These are phyloP conservation scores for Colinus virginianus DNA, from an alignment of 2,113 vertebrate genomes.

Conservation along the genomic window DNA sequence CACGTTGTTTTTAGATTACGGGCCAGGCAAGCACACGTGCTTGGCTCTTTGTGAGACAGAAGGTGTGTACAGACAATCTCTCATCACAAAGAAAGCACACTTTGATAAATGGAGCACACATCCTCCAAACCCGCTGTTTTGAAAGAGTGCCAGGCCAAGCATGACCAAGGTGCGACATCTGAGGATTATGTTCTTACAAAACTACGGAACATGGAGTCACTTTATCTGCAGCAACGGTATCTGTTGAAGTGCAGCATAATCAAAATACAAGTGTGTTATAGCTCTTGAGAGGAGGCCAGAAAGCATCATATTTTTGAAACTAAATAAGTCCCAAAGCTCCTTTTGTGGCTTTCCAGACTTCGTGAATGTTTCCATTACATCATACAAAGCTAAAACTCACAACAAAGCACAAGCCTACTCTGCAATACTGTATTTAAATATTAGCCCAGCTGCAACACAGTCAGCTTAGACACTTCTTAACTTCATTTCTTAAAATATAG, in stretches of 20 bases:
- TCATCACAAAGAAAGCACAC: neutral
- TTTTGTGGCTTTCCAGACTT: slow-evolving; percentile 48
- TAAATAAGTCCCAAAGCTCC: neutral
- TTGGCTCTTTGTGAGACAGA: neutral
- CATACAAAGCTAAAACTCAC: slow-evolving; percentile 64
- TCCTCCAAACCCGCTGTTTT: neutral
- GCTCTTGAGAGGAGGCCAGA: neutral
- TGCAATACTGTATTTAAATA: slow-evolving; percentile 74
- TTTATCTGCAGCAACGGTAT: neutral
- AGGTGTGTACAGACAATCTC: neutral
- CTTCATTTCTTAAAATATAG: slow-evolving; percentile 76
- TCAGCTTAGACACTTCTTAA: slow-evolving; percentile 73
- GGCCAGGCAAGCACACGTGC: neutral
- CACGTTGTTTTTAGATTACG: neutral
- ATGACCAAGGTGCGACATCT: accelerated
- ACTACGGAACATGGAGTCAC: neutral
- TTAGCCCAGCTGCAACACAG: slow-evolving; percentile 71
- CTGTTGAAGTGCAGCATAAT: neutral
- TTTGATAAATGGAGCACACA: neutral
- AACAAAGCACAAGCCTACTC: slow-evolving; percentile 63
- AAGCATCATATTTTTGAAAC: neutral
- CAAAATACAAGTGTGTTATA: neutral
- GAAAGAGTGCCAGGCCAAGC: neutral
- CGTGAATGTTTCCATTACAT: slow-evolving; percentile 3
- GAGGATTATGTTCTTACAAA: neutral